Percentiles rank a stretch among this genome's conserved stretches.
These are phyloP conservation scores for Coleophora flavipennella DNA, from an alignment of 2,888 invertebrate species.

Conservation along the genomic window DNA sequence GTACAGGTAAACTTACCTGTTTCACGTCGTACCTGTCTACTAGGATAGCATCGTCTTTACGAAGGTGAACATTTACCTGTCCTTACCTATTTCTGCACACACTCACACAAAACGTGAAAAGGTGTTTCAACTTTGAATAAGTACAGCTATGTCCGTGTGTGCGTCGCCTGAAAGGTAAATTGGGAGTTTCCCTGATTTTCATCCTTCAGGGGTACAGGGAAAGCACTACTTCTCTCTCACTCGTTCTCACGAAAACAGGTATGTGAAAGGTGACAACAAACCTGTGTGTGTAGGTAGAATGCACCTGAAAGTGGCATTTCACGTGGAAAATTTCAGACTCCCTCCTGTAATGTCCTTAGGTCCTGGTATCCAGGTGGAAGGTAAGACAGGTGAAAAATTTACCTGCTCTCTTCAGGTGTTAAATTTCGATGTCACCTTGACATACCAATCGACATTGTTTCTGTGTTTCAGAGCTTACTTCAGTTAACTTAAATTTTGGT, in stretches of 20 bases:
- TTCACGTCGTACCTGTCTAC: conserved; percentile 45
- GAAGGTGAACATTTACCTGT: conserved; percentile 34
- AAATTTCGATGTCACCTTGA: conserved; percentile 7
- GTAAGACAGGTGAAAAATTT: conserved; percentile 62
- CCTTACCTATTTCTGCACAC: conserved; percentile 3
- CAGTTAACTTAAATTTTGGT: too few species aligned
- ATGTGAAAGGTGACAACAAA: neutral
- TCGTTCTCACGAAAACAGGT: too few species aligned
- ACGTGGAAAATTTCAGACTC: conserved; percentile 34
- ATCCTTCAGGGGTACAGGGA: conserved; percentile 1
- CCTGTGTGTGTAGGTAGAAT: conserved; percentile 13
- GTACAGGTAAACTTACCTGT: conserved; percentile 42
- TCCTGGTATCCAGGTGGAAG: conserved; percentile 59
- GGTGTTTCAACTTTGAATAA: neutral
- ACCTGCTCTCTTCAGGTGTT: conserved; percentile 30
- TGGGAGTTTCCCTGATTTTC: neutral
- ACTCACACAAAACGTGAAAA: neutral
- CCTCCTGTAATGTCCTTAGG: conserved; percentile 33
- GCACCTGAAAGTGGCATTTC: conserved; percentile 33
- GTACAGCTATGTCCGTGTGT: neutral
- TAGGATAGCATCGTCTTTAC: conserved; percentile 36
- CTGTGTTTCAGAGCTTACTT: too few species aligned
- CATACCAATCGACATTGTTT: neutral
- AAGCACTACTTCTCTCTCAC: too few species aligned
- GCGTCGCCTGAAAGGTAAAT: neutral